A percentile compares a stretch with the other conserved stretches of the same genome.
Conservation (phyloP, 2,113 vertebrate species). For the Etia nguti region DNA sequence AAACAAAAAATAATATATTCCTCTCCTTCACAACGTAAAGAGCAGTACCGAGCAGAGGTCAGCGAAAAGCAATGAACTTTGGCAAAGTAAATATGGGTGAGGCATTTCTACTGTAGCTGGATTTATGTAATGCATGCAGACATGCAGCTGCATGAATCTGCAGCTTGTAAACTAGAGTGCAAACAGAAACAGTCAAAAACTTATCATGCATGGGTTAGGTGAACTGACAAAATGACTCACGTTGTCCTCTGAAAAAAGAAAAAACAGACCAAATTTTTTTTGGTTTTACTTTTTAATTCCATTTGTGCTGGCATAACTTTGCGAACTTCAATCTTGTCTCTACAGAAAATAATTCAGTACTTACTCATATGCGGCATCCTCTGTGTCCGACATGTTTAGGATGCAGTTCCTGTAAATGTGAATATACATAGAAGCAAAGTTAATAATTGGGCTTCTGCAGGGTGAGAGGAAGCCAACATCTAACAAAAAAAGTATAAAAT, state of each 20-base stretch:
- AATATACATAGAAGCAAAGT: background rate
- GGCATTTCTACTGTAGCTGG: background rate
- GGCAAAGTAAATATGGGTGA: background rate
- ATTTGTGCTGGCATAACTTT: background rate
- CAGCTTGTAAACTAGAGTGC: background rate
- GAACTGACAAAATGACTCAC: conserved; percentile 69
- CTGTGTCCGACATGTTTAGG: conserved; percentile 82
- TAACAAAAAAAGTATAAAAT: background rate
- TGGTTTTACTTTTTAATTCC: background rate
- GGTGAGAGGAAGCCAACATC: background rate
- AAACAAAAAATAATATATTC: conserved; percentile 5
- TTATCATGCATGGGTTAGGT: background rate
- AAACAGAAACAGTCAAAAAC: background rate
- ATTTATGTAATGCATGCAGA: background rate
- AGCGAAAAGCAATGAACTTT: background rate
- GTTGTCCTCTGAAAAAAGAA: conserved; percentile 75
- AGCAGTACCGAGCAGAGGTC: background rate
- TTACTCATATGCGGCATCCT: conserved; percentile 82
- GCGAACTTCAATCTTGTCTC: background rate
- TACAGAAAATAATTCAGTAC: conserved; percentile 44
- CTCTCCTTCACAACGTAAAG: background rate
- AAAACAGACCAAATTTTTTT: background rate
- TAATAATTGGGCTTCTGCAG: background rate
- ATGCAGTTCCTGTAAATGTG: conserved; percentile 2
- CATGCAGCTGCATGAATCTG: background rate